Base-by-base conservation (phyloP, 1,140 invertebrate species). In the Neoseiulus cucumeris region DNA sequence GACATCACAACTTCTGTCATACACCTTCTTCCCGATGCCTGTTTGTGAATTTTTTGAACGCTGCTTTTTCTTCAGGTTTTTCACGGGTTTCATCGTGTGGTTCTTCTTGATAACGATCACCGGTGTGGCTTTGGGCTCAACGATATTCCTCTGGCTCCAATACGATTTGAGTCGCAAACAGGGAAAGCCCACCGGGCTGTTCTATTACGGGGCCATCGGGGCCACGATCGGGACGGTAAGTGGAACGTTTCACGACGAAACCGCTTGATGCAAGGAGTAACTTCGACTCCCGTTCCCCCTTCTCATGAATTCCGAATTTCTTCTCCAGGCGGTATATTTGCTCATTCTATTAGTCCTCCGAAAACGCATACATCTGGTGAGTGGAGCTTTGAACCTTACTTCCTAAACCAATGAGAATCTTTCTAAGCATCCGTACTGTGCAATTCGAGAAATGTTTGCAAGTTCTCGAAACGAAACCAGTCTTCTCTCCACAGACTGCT, bases 281-380 rank as follows among this genome's bases (percentile, higher is more conserved):
- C 12, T 39, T 39, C 9, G 33, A 6, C 4, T 39, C 33, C 9
- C 33, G 33, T 39, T 39, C 33, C 4, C 33, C 4, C 4, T 4
- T 6, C 9, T 39, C 33, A 9, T 9, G 4, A 6, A 39, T 9
- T 9, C 9, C 33, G 33, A 39, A 39, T 39, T 68, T 45, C 70
- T 41, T 30, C 70, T 72, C 65, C 71, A 81, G 80, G 73, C 84
- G 1, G 72, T 85, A 44, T 77, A 85, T 42, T 67, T 85, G 55
- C 68, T 87, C n/a, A 74, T 87, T 1, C 75, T 87, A 5, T 70
- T 87, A 22, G 82, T 83, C 0, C 82, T 88, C 82, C 78, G 85
- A 70, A 85, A 84, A 71, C 76, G 85, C 64, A 83, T 87, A 59
- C 74, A 77, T 30, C 74, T 87, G 59, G 84, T 86, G n/a, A 64